Conservation (phyloP, 2,797 vertebrate species). For the Myripristis murdjan region DNA sequence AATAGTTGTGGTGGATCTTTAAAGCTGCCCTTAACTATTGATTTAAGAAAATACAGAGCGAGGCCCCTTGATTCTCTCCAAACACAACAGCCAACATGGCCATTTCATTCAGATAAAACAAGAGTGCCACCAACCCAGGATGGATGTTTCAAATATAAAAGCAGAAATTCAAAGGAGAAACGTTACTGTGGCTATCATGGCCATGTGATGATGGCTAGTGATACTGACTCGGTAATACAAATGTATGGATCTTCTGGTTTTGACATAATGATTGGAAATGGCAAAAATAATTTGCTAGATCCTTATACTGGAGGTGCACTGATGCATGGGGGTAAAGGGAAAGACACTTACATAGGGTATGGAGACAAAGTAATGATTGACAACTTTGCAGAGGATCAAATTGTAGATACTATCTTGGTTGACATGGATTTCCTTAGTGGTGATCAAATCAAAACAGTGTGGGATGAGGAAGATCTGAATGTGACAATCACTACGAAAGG, state of each 20-base stretch:
- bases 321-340: conserved; percentile 63
- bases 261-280: conserved; percentile 66
- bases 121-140: not conserved
- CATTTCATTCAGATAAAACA: no score
- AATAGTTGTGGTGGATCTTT: conserved; percentile 27
- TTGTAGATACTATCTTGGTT: conserved; percentile 54
- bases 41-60: conserved; percentile 42
- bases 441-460: not conserved
- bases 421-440: conserved; percentile 63
- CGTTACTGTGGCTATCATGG: not conserved
- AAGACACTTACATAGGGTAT: conserved; percentile 61
- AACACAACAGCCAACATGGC: not conserved
- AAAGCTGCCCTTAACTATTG: conserved; percentile 42
- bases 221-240: conserved; percentile 43
- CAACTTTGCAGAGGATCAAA: conserved; percentile 63
- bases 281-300: conserved; percentile 61
- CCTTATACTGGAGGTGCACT: conserved; percentile 52
- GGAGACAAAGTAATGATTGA: conserved; percentile 21
- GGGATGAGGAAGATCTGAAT: conserved; percentile 2
- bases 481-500: conserved; percentile 36
- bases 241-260: conserved; percentile 64
- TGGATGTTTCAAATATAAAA: not conserved
- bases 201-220: conserved; percentile 23
- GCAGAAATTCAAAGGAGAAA: not conserved
- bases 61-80: not conserved